Evolutionary conservation across 2,888 invertebrate genomes (phyloP).

Genomic region (Perdita meconis): DNA sequence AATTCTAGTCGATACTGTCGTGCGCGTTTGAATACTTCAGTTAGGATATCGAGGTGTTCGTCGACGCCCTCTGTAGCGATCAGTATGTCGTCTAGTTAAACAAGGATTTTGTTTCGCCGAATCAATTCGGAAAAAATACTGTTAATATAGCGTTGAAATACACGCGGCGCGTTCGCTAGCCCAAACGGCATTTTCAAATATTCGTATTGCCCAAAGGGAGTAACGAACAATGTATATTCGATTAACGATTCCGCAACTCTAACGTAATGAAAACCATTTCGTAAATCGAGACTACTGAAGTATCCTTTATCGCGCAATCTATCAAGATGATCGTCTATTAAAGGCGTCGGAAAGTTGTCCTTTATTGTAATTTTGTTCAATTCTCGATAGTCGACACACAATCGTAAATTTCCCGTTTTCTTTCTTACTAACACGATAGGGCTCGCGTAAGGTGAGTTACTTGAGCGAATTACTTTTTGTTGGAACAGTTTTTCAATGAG

Average conservation of each 20-base stretch:
- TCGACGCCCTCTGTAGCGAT: not conserved
- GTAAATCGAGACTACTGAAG: slow-evolving; percentile 10
- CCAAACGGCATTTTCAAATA: slow-evolving; percentile 21
- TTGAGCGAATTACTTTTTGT: not conserved
- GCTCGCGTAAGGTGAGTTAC: slow-evolving; percentile 10
- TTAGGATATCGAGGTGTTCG: not conserved
- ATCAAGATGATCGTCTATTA: slow-evolving; percentile 7
- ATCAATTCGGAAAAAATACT: not conserved
- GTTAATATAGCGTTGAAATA: slow-evolving; percentile 1
- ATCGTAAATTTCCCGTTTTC: not conserved
- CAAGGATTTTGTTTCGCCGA: not conserved
- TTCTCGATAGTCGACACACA: slow-evolving; percentile 6
- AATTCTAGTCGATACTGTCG: not conserved
- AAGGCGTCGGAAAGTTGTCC: slow-evolving; percentile 9
- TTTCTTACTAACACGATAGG: slow-evolving; percentile 1
- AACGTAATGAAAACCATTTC: slow-evolving; percentile 11
- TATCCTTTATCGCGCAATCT: slow-evolving; percentile 1
- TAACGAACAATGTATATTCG: slow-evolving; percentile 8
- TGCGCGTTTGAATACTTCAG: not conserved
- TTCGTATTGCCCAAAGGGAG: slow-evolving; percentile 4
- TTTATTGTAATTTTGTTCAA: not conserved
- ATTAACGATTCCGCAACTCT: not conserved
- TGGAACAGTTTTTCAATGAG: not conserved
- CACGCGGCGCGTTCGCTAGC: not conserved
- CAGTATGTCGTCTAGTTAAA: slow-evolving; percentile 8